Base-by-base conservation (phyloP, 2,113 vertebrate genomes). In the Myodes glareolus region DNA sequence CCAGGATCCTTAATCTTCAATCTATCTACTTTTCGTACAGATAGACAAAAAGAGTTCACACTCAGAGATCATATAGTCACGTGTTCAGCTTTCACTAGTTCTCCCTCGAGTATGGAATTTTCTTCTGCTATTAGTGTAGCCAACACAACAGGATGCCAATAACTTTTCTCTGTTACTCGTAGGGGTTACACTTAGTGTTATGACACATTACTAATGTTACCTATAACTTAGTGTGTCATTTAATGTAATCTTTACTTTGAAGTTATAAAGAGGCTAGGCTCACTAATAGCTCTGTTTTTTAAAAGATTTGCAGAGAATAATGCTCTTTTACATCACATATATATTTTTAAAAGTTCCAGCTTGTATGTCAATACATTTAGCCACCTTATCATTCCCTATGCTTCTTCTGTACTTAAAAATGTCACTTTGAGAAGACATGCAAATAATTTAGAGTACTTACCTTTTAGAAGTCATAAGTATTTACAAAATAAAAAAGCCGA, bases 241-340 rank as follows among this genome's bases (percentile, higher is more conserved):
- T 77, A 55, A 50, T 92, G 21, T 92, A 58, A 72, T 52, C 5
- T 63, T 91, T 73, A 29, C 14, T 90, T 93, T 76, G 50, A 73
- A 89, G 76, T 89, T 88, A 75, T 50, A 76, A 27, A 88, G 65
- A 2, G 45, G 33, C 61, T 31, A 88, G 19, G 45, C 12, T 2
- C 8, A 13, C 39, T 63, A 47, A 23, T 39, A 84, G 70, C 29
- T 84, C 65, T 73, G n/a, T 75, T 93, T 93, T 96, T 80, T 39
- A 80, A 85, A 80, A 70, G 85, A 77, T 88, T 92, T 72, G n/a
- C 81, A 90, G 39, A 81, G 16, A 92, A 90, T 81, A 52, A 27
- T 42, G 50, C 72, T 76, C 29, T 90, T 95, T 95, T 94, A 87
- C 77, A 47, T 90, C 17, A 87, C 3, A 77, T 36, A 65, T 96